These are phyloP conservation scores for Scomberomorus guttatus DNA, from an alignment of 2,797 vertebrate species.

Conservation along the genomic window DNA sequence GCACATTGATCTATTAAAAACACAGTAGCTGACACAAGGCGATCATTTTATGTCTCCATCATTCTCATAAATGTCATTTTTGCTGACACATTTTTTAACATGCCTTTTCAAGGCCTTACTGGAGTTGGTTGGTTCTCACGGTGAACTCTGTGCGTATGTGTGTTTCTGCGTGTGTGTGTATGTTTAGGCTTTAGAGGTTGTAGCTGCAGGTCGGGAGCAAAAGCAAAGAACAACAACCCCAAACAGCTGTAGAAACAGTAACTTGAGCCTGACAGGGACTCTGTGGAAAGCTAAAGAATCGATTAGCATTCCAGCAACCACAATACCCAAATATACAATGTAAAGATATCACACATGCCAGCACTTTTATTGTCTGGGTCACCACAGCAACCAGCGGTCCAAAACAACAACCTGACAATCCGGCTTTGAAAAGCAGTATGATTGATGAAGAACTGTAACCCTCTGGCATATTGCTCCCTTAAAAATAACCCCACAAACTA, in stretches of 20 bases:
- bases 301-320: conserved; percentile 66
- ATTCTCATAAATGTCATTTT: neutral
- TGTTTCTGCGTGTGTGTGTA: conserved; percentile 42
- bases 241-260: conserved; percentile 88
- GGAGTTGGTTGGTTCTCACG: conserved; percentile 60
- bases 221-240: conserved; percentile 82
- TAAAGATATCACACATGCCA: conserved; percentile 33
- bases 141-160: conserved; percentile 17
- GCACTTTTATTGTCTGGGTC: conserved; percentile 23
- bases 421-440: conserved; percentile 25
- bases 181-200: conserved; percentile 71
- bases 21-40: neutral
- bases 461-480: conserved; percentile 22
- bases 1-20: neutral
- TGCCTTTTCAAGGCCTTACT: conserved; percentile 6
- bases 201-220: conserved; percentile 71
- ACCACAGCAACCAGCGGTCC: conserved; percentile 3
- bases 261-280: conserved; percentile 72
- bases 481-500: conserved; percentile 66
- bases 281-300: conserved; percentile 51
- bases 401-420: conserved; percentile 11
- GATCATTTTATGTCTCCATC: neutral
- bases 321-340: conserved; percentile 53
- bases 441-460: conserved; percentile 37
- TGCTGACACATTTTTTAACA: conserved; percentile 25